Evolutionary conservation across 2,797 vertebrate genomes (phyloP).

Genomic region (Microtus agrestis): DNA sequence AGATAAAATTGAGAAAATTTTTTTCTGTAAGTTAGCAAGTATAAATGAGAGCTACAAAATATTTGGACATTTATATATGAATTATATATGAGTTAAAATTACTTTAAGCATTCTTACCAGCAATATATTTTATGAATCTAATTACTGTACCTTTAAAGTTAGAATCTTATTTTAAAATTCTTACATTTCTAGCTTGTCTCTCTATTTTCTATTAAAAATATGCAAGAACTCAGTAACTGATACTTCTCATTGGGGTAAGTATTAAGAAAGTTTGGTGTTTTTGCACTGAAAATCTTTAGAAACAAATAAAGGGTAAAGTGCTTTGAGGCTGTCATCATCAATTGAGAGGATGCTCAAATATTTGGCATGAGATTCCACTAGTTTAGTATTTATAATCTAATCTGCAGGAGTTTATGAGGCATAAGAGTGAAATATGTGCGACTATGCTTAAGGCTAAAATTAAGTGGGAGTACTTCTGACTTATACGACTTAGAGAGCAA

Average conservation of each 20-base stretch:
- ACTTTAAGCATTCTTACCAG: background rate
- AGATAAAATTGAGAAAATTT: no score
- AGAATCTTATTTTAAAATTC: background rate
- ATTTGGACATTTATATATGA: background rate
- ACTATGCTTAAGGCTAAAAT: slow-evolving; percentile 31
- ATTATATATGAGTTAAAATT: background rate
- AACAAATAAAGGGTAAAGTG: background rate
- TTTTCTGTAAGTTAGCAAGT: background rate
- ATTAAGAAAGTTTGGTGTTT: background rate
- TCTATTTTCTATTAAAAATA: background rate
- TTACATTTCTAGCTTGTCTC: background rate
- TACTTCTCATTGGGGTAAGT: background rate
- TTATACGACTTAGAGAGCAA: background rate
- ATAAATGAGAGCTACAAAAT: background rate
- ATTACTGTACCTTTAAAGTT: background rate
- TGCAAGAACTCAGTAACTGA: background rate
- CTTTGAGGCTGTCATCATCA: background rate
- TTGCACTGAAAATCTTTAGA: background rate
- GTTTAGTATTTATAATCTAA: slow-evolving; percentile 64
- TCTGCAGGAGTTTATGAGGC: slow-evolving; percentile 68
- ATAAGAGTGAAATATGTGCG: slow-evolving; percentile 57
- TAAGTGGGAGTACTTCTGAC: background rate
- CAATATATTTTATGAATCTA: background rate
- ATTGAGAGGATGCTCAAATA: background rate
- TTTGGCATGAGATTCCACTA: background rate